phyloP scores from a whole-genome alignment of 2,797 vertebrate species.

The Schizopygopsis malacanthus region DNA sequence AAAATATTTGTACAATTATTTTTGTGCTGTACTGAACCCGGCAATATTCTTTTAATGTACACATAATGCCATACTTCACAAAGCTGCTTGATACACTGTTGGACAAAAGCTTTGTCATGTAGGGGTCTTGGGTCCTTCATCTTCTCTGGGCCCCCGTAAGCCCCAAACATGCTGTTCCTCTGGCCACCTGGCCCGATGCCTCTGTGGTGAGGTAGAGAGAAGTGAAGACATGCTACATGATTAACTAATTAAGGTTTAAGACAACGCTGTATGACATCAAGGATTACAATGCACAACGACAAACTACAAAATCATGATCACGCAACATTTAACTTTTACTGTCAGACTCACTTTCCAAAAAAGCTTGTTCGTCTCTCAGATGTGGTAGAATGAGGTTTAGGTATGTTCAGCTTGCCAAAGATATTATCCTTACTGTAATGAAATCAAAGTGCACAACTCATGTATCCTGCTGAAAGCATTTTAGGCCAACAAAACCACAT shows the following conservation, averaged over 20 bases:
- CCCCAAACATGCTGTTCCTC: conserved; percentile 86
- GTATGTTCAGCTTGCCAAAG: conserved; percentile 86
- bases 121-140: conserved; percentile 93
- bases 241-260: background rate
- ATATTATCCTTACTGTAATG: conserved; percentile 81
- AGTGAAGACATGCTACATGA: background rate
- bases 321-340: conserved; percentile 4
- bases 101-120: conserved; percentile 93
- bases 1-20: background rate
- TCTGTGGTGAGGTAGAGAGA: conserved; percentile 68
- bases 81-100: conserved; percentile 92
- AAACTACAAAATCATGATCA: background rate
- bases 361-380: conserved; percentile 90
- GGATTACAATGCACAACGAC: background rate
- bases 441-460: conserved; percentile 23
- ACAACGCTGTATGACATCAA: background rate
- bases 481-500: conserved; percentile 44
- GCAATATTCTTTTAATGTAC: background rate
- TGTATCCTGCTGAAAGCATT: background rate
- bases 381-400: conserved; percentile 80
- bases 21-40: background rate
- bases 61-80: conserved; percentile 83
- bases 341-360: conserved; percentile 83
- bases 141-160: conserved; percentile 90
- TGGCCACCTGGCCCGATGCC: conserved; percentile 79